Evolutionary conservation across 2,113 vertebrate genomes (phyloP), one percentile per base, ranked within the genome.

Genomic region (Amphiprion percula): DNA sequence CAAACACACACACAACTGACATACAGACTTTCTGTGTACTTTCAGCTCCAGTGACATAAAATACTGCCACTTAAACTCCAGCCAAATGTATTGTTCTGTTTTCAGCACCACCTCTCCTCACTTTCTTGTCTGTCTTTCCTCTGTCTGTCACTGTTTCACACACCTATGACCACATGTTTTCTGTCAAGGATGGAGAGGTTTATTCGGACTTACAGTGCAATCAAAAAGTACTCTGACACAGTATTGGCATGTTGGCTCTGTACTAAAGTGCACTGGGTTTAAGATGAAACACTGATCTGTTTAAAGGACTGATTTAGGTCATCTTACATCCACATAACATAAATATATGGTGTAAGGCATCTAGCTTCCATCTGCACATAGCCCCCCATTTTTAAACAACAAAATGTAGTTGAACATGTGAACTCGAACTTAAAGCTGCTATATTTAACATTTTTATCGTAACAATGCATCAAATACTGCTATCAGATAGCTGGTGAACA

Each of bases 21-120:
- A 72, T 16, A 52, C 49, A 17, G 7, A 80, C 41, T 10, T 24
- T 68, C 14, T 83, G 59, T 82, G 66, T 61, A 67, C 71, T 59
- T 81, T 75, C 59, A 77, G 59, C 55, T 80, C 58, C 33, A 59
- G 39, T 66, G 37, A 73, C 74, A 77, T 73, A 58, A 79, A 80
- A 17, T 70, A 28, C 15, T 50, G 82, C 75, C 53, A 69, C 56
- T 63, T 69, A 65, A 68, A 66, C 64, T 59, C 56, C 76, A 76
- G 80, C 80, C 81, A 80, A 72, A 76, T 68, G 0, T 39, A 46
- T 17, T 77, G 67, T 73, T 75, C 58, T 66, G 21, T 79, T 59
- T 72, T 83, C 30, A 69, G 12, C 26, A 30, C 56, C 44, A 68
- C 16, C 26, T 67, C 44, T 37, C 19, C 28, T 44, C 19, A n/a